A percentile compares a stretch with the other conserved stretches of the same genome.
Conservation (phyloP, 2,888 invertebrate genomes). For the Acrobasis consociella region DNA sequence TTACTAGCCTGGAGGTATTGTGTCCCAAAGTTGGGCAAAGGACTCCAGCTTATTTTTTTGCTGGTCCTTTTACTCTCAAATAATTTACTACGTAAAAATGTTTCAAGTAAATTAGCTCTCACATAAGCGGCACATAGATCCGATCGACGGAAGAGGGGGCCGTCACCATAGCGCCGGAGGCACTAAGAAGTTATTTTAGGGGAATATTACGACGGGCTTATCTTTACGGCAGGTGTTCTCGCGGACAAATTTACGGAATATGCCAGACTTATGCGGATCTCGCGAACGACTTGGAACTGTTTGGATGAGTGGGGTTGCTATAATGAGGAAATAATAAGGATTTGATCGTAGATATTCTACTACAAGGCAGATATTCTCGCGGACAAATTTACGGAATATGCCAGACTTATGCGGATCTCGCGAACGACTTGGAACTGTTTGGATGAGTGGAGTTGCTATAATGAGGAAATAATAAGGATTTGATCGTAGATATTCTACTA, state of each 20-base stretch:
- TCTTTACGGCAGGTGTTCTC: constrained; percentile 82
- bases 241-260: constrained; percentile 78
- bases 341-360: not conserved
- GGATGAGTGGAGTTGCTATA: not conserved
- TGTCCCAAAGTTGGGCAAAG: too few relatives aligned
- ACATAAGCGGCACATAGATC: constrained; percentile 49
- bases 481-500: too few relatives aligned
- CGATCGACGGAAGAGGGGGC: constrained; percentile 48
- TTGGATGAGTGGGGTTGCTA: not conserved
- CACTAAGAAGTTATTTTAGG: constrained; percentile 82
- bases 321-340: not conserved
- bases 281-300: constrained; percentile 31
- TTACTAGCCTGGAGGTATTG: too few relatives aligned
- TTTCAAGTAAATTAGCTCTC: constrained; percentile 30
- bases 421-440: constrained; percentile 26
- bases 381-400: constrained; percentile 80
- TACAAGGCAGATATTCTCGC: constrained; percentile 70
- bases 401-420: constrained; percentile 76
- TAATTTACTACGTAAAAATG: constrained; percentile 11
- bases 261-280: constrained; percentile 77
- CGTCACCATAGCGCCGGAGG: constrained; percentile 78
- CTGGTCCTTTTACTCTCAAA: not conserved
- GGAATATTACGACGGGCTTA: constrained; percentile 80
- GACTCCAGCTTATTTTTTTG: too few relatives aligned
- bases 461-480: not conserved